Evolutionary conservation across 2,797 vertebrate genomes (phyloP).

Genomic region (Fistularia tabacaria): DNA sequence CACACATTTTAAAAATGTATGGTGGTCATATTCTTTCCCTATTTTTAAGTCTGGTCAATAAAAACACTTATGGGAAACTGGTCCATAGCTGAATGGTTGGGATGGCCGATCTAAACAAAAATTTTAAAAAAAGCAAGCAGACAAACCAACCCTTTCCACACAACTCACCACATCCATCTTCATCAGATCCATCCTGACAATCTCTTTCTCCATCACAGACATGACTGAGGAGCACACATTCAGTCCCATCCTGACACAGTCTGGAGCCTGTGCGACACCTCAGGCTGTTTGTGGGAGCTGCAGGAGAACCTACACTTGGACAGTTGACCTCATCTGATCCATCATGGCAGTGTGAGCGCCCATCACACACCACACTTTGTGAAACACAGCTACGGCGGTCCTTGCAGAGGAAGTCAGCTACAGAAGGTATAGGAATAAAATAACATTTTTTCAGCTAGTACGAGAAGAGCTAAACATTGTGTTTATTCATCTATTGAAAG

Average conservation of each 20-base stretch:
- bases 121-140: too few species aligned
- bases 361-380: constrained; percentile 53
- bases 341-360: constrained; percentile 54
- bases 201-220: constrained; percentile 81
- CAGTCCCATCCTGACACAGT: constrained; percentile 67
- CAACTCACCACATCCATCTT: background rate
- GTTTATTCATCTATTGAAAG: background rate
- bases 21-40: background rate
- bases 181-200: constrained; percentile 75
- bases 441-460: too few species aligned
- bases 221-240: constrained; percentile 74
- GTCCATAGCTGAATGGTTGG: too few species aligned
- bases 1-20: background rate
- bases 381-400: constrained; percentile 52
- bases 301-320: background rate
- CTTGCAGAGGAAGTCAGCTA: constrained; percentile 58
- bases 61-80: too few species aligned
- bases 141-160: too few species aligned
- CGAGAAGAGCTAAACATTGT: too few species aligned
- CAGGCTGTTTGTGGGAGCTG: background rate
- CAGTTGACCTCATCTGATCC: constrained; percentile 63
- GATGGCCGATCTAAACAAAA: too few species aligned
- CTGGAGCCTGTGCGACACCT: constrained; percentile 58
- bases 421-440: background rate
- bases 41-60: too few species aligned